phyloP scores from a whole-genome alignment of 2,888 invertebrate species.

The Marasmarcha lunaedactyla region DNA sequence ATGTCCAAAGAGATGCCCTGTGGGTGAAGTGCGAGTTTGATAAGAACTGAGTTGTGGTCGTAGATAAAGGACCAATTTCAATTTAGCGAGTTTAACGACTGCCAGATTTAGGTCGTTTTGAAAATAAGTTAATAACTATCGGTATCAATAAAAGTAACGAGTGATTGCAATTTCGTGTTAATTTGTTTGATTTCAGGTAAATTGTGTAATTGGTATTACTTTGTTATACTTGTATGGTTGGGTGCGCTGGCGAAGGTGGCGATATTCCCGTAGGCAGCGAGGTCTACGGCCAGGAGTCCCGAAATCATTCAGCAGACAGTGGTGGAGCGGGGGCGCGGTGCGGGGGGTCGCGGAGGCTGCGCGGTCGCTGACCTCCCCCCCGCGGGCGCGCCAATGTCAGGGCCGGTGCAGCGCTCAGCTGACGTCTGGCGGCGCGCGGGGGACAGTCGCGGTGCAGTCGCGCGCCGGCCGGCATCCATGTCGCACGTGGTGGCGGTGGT shows the following conservation, averaged over 20 bases:
- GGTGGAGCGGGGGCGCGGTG: slow-evolving; percentile 28
- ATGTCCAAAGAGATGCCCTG: background rate
- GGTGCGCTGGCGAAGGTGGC: background rate
- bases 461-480: slow-evolving; percentile 40
- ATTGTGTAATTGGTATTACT: too few relatives aligned
- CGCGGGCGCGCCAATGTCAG: slow-evolving; percentile 68
- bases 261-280: background rate
- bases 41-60: too few relatives aligned
- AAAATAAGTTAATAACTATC: too few relatives aligned
- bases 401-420: slow-evolving; percentile 70
- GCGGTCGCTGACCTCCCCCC: slow-evolving; percentile 61
- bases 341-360: slow-evolving; percentile 43
- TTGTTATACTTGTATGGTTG: background rate
- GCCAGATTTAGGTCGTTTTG: too few relatives aligned
- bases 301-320: slow-evolving; percentile 65
- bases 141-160: too few relatives aligned
- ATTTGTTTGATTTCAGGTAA: too few relatives aligned
- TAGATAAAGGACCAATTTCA: too few relatives aligned
- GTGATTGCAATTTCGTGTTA: too few relatives aligned
- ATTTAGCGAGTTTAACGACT: too few relatives aligned
- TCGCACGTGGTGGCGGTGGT: slow-evolving; percentile 56
- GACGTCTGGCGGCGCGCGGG: slow-evolving; percentile 69
- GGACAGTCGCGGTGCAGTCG: slow-evolving; percentile 57
- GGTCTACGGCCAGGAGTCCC: background rate
- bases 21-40: too few relatives aligned